Evolutionary conservation across 2,797 vertebrate genomes (phyloP).

Genomic region (Sebastolobus alascanus): DNA sequence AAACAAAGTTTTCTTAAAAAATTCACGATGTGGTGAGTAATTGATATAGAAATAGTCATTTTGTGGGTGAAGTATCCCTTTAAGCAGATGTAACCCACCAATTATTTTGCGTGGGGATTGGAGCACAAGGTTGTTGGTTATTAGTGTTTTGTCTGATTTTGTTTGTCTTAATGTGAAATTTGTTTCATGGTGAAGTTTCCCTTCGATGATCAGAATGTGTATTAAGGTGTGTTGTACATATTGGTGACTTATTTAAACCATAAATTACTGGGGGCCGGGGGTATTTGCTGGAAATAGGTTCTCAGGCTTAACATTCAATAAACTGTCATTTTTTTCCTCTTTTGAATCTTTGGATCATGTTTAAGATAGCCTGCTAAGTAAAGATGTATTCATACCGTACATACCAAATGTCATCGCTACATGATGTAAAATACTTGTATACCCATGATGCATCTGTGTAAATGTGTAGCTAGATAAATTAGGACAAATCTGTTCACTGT

Average conservation of each 20-base stretch:
- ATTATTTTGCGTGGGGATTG: constrained; percentile 21
- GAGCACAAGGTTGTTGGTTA: constrained; percentile 25
- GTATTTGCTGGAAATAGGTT: constrained; percentile 21
- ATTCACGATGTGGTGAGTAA: too few species aligned
- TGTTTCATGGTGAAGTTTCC: constrained; percentile 26
- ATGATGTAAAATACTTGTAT: background rate
- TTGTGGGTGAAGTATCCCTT: background rate
- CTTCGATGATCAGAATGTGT: constrained; percentile 30
- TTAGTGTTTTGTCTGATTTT: background rate
- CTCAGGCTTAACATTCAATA: constrained; percentile 56
- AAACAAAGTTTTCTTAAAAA: too few species aligned
- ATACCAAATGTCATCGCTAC: background rate
- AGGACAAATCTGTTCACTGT: too few species aligned
- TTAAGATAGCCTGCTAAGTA: background rate
- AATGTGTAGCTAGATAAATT: background rate
- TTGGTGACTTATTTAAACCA: constrained; percentile 51
- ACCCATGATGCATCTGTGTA: background rate
- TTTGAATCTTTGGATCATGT: constrained; percentile 4
- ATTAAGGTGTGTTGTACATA: constrained; percentile 55
- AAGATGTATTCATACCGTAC: background rate
- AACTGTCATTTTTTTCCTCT: constrained; percentile 29
- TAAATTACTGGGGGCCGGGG: constrained; percentile 41
- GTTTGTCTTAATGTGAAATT: constrained; percentile 15
- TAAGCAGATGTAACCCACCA: background rate
- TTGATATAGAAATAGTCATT: too few species aligned